Evolutionary conservation across 2,888 invertebrate species (phyloP).

Genomic region (Branchipolynoe longqiensis): DNA sequence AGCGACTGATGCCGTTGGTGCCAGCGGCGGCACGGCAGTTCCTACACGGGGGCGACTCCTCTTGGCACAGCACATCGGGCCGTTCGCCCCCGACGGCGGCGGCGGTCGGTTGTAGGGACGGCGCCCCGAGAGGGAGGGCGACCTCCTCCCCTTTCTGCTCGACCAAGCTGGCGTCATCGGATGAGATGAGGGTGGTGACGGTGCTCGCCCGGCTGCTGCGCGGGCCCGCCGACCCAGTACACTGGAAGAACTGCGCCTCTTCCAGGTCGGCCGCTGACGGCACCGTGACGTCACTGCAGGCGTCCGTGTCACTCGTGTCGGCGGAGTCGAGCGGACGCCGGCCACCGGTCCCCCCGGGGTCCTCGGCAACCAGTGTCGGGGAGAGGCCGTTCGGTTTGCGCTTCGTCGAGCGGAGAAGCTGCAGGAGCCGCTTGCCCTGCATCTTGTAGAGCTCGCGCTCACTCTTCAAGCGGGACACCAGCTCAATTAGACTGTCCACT

Average conservation of each 20-base stretch:
- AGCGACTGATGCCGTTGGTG: slow-evolving; percentile 51
- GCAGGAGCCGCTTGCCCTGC: slow-evolving; percentile 57
- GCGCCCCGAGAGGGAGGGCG: not conserved
- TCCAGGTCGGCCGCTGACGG: slow-evolving; percentile 28
- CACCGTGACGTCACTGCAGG: not conserved
- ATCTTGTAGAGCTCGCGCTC: slow-evolving; percentile 64
- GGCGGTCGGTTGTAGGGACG: too few species aligned
- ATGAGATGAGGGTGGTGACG: slow-evolving; percentile 53
- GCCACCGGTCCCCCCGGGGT: slow-evolving; percentile 9
- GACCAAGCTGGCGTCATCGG: slow-evolving; percentile 47
- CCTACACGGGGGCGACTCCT: slow-evolving; percentile 23
- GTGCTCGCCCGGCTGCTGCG: slow-evolving; percentile 56
- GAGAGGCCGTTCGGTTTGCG: slow-evolving; percentile 36
- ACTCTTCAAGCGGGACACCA: slow-evolving; percentile 64
- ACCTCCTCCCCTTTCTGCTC: not conserved
- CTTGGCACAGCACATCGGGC: too few species aligned
- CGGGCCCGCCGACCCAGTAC: slow-evolving; percentile 14
- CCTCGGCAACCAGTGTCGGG: slow-evolving; percentile 48
- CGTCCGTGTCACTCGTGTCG: not conserved
- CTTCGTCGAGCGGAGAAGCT: slow-evolving; percentile 48
- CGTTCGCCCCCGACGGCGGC: not conserved
- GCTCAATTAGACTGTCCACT: slow-evolving; percentile 65
- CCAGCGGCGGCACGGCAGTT: slow-evolving; percentile 1
- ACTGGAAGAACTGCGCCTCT: slow-evolving; percentile 48
- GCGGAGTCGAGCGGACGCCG: not conserved